These are phyloP conservation scores for Caenorhabditis imperialis DNA, from an alignment of 2,888 invertebrate genomes.

Conservation along the genomic window DNA sequence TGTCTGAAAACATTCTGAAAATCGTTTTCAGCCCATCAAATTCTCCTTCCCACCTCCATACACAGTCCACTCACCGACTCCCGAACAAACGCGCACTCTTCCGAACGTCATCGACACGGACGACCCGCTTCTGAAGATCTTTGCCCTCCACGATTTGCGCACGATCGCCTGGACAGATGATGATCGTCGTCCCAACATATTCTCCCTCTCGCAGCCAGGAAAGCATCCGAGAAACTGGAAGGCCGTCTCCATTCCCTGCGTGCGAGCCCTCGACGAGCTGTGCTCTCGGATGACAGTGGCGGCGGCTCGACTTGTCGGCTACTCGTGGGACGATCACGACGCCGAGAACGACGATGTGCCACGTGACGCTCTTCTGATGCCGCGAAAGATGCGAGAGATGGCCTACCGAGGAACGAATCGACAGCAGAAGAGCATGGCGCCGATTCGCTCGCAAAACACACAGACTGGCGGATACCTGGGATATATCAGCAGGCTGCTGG, in stretches of 20 bases:
- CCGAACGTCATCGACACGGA: conserved; percentile 57
- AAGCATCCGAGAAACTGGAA: conserved; percentile 66
- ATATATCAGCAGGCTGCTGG: conserved; percentile 10
- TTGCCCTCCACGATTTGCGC: conserved; percentile 61
- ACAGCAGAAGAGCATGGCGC: conserved; percentile 33
- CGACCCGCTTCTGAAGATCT: conserved; percentile 53
- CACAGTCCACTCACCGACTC: conserved; percentile 57
- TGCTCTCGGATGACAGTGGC: conserved; percentile 41
- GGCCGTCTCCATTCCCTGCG: conserved; percentile 44
- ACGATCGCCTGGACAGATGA: conserved; percentile 51
- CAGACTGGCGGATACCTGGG: conserved; percentile 11
- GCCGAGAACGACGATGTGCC: conserved; percentile 25
- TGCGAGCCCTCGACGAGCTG: conserved; percentile 51
- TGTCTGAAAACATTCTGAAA: not conserved
- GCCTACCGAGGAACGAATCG: conserved; percentile 20
- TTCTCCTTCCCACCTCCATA: conserved; percentile 64
- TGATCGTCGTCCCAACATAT: conserved; percentile 52
- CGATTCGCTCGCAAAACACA: conserved; percentile 29
- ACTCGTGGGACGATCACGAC: conserved; percentile 41
- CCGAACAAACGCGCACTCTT: conserved; percentile 63
- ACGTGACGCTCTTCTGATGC: conserved; percentile 46
- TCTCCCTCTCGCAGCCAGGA: conserved; percentile 64
- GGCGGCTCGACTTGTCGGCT: conserved; percentile 42
- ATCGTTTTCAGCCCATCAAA: conserved; percentile 58
- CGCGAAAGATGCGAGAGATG: conserved; percentile 50